Conservation (phyloP, 2,888 invertebrate species). For the Drosophila seclusa region DNA sequence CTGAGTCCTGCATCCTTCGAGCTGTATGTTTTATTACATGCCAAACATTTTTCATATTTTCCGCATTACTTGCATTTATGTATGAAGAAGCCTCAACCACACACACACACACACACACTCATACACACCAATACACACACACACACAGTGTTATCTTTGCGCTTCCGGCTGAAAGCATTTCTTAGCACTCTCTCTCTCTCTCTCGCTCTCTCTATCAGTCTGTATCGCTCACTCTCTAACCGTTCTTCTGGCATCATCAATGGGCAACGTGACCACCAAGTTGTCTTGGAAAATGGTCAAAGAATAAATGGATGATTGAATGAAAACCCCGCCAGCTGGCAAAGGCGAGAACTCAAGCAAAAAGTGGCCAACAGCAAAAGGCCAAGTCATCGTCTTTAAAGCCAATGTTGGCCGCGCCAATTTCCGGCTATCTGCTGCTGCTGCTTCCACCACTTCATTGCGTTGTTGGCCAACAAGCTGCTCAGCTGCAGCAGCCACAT, state of each 20-base stretch:
- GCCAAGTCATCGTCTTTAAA: slow-evolving; percentile 79
- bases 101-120: slow-evolving; percentile 25
- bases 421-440: slow-evolving; percentile 61
- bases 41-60: slow-evolving; percentile 77
- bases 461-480: slow-evolving; percentile 41
- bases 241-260: slow-evolving; percentile 60
- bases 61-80: slow-evolving; percentile 79
- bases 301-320: slow-evolving; percentile 81
- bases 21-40: slow-evolving; percentile 65
- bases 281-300: slow-evolving; percentile 77
- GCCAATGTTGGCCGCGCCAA: slow-evolving; percentile 74
- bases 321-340: slow-evolving; percentile 79
- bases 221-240: neutral
- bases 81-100: slow-evolving; percentile 68
- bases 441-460: slow-evolving; percentile 23
- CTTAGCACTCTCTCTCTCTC: slow-evolving; percentile 51
- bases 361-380: slow-evolving; percentile 67
- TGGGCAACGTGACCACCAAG: slow-evolving; percentile 79
- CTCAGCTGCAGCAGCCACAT: slow-evolving; percentile 39
- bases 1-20: slow-evolving; percentile 44
- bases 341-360: slow-evolving; percentile 58
- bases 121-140: slow-evolving; percentile 40
- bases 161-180: slow-evolving; percentile 83
- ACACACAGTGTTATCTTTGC: slow-evolving; percentile 74
- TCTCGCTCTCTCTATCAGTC: slow-evolving; percentile 9